Evolutionary conservation across 2,113 vertebrate species (phyloP), one percentile per base, ranked within the genome.

Genomic region (Prunella himalayana): DNA sequence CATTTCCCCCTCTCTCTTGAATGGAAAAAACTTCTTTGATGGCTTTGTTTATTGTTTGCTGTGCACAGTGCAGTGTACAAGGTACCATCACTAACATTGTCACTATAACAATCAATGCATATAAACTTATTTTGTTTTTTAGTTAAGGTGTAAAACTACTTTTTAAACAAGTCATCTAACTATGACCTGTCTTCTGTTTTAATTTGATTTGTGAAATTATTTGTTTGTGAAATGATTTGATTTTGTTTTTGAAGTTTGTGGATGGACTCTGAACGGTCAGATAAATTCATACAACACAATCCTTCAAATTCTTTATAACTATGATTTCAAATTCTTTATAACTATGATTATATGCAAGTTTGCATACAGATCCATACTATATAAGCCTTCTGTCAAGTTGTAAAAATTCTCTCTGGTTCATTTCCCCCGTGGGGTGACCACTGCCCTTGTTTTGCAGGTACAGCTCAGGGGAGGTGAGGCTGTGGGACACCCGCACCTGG

Each of bases 401-500:
- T 37, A 59, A 25, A 17, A 59, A 25, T 59, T 37, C n/a, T 11
- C n/a, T 11, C 0, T 7, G 3, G 17, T 37, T 37, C 6, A 17
- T 59, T 25, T 59, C 15, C 11, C n/a, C 7, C 1, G 11, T 2
- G 49, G 30, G 50, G 21, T 81, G 63, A 81, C 17, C 4, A 3
- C 4, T 49, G 51, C 20, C 64, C 42, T 68, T 57, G 78, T 33
- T 21, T 35, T 64, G 77, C 97, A 99, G 99, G 92, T 99, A 99
- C 77, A 99, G 98, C 5, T 99, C 99, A 5, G 99, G 99, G 64
- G 99, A 99, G 9, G 99, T 99, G 92, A 96, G 99, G 88, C 96
- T 99, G 96, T 99, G 99, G 99, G 99, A 99, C 93, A 99, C 99
- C 2, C 97, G 98, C 95, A 98, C 98, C 97, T 99, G 99, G 98